Conservation (phyloP, 2,113 vertebrate genomes). For the Axis porcinus region DNA sequence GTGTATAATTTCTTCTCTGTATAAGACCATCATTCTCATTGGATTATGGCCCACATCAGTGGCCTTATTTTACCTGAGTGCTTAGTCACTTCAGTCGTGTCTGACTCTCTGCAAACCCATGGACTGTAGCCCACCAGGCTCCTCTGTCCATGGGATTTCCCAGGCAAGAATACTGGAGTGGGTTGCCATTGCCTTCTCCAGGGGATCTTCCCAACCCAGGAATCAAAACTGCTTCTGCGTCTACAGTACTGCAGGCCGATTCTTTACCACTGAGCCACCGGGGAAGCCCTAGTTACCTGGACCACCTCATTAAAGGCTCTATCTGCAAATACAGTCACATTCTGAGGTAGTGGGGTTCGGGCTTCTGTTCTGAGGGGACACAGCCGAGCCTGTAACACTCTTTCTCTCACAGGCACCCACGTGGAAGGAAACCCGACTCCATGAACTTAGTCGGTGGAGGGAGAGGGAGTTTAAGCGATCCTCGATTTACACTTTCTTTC, state of each 20-base stretch:
- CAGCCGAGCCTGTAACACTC: background rate
- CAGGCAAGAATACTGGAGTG: background rate
- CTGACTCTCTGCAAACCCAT: background rate
- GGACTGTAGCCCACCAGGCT: background rate
- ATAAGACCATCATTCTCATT: background rate
- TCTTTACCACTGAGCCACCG: background rate
- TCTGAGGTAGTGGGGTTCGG: background rate
- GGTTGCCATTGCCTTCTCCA: background rate
- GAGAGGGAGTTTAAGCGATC: background rate
- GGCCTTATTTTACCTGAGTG: background rate
- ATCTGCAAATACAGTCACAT: background rate
- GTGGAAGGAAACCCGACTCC: accelerated
- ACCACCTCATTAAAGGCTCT: background rate
- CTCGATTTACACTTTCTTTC: too few species aligned
- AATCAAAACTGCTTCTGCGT: accelerated
- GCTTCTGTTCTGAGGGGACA: background rate
- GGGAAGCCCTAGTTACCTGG: background rate
- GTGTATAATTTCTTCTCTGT: background rate
- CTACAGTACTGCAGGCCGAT: too few species aligned
- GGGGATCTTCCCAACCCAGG: background rate
- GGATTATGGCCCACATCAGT: background rate
- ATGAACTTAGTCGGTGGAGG: accelerated
- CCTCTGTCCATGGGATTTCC: background rate
- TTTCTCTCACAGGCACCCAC: background rate
- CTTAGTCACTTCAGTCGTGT: background rate